A percentile compares a stretch with the other conserved stretches of the same genome.
Conservation (phyloP, 2,888 invertebrate genomes). For the Hirtodrosophila alboralis region DNA sequence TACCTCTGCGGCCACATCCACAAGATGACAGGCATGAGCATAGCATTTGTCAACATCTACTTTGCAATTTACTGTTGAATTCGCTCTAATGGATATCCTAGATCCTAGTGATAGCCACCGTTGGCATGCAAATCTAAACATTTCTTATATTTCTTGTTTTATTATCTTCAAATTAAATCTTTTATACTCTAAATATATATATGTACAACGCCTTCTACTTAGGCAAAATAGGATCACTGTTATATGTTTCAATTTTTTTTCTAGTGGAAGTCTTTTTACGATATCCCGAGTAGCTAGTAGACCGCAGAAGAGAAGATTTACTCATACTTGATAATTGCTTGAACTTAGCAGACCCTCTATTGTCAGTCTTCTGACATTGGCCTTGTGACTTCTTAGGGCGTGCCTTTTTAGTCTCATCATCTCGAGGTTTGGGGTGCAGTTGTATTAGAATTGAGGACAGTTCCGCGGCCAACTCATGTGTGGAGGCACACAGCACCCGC, state of each 20-base stretch:
- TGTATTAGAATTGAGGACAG: constrained; percentile 69
- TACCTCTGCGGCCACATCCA: constrained; percentile 89
- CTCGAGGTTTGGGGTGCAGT: neutral
- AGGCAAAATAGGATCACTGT: constrained; percentile 18
- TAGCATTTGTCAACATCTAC: constrained; percentile 86
- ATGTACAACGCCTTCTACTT: constrained; percentile 24
- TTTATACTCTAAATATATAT: constrained; percentile 3
- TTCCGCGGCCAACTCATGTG: constrained; percentile 88
- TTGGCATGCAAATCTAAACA: constrained; percentile 13
- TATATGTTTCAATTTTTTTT: neutral
- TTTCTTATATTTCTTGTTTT: neutral
- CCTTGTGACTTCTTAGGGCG: neutral
- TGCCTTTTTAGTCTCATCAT: neutral
- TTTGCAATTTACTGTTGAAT: neutral
- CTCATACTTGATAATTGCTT: neutral
- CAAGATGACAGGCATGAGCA: constrained; percentile 87
- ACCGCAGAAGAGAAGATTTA: constrained; percentile 2
- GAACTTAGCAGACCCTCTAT: no score
- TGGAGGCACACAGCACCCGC: constrained; percentile 90
- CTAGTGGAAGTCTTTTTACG: neutral
- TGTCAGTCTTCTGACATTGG: no score
- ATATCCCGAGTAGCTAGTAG: neutral
- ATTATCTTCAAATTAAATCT: constrained; percentile 3
- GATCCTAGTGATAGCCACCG: neutral
- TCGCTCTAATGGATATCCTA: neutral